Evolutionary conservation across 2,113 vertebrate genomes (phyloP), one percentile per base, ranked within the genome.

Genomic region (Ceuthmochares aereus): DNA sequence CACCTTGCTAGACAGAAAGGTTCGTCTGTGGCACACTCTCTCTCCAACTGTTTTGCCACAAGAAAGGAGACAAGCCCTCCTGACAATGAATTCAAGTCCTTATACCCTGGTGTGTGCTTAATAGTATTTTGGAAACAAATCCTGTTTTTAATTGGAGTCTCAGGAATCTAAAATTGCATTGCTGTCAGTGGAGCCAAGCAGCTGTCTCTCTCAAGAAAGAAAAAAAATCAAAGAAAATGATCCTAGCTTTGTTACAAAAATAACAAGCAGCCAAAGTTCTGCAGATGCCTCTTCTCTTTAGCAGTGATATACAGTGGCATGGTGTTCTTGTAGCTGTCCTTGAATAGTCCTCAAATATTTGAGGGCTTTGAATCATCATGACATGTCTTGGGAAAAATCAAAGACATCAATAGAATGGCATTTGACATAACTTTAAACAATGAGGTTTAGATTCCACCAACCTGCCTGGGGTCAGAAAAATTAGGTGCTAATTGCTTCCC

Each of bases 141-240:
- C 66, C 88, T 64, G 43, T 73, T 95, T 95, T 95, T 94, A 95
- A 89, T 54, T 95, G 87, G 59, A 93, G 91, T 73, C 59, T 86
- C 75, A 87, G 72, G 68, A 96, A 95, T 96, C 96, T 76, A 79
- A 69, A 95, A 90, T 90, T 84, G 42, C 54, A 29, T 63, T 92
- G 55, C 66, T 94, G 47, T 82, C 82, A 89, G 64, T 62, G 66
- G 34, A 97, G 72, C 51, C 90, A 95, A 95, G 55, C 67, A 87
- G 64, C 68, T 93, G 55, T 69, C 84, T 84, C 56, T 84, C 62
- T 93, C 64, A 82, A 76, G 63, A 91, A 90, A 89, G 29, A 78
- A 94, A 93, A 87, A 52, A 27, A 91, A 62, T 58, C 37, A 63
- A 76, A 91, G 75, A 66, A 91, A 89, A 86, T 52, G 45, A 14